Evolutionary conservation across 2,888 invertebrate genomes (phyloP), one percentile per base, ranked within the genome.

Genomic region (Taphrorychus bicolor): DNA sequence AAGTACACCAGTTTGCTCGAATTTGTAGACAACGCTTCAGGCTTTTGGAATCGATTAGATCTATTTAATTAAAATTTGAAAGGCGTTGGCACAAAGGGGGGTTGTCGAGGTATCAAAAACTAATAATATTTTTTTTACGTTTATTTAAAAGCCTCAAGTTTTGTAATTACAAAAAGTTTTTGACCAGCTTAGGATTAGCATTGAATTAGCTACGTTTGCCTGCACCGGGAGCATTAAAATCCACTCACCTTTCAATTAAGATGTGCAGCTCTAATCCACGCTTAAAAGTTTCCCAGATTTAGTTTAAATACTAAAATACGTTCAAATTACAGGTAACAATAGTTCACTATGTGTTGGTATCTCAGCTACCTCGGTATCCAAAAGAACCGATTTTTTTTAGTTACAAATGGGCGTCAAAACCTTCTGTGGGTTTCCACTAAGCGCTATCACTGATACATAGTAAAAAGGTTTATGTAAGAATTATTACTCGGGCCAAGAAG

Each of bases 241-340:
- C 16, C 9, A 48, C 48, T 48, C 48, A 48, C 16, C 14, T 48
- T 48, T 48, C 48, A n/a, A 48, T 48, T 48, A 48, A 9, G 19
- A 4, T 16, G 48, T 3, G 19, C 48, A 48, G 9, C 17, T n/a
- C 19, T 14, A 48, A 48, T 17, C 19, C 7, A 14, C 48, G 48
- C 16, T 48, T 18, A n/a, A 48, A 48, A 16, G 16, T 48, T 48
- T 48, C 9, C n/a, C 16, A 19, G 19, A 17, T 48, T 18, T 5
- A 9, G 9, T 48, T 48, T 48, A n/a, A 48, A 14, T 17, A 16
- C 11, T 48, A 48, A 48, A 9, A 48, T 16, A 18, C 22, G 16
- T 18, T n/a, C n/a, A n/a, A n/a, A n/a, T n/a, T n/a, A n/a, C n/a
- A n/a, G n/a, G n/a, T n/a, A n/a, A n/a, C n/a, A n/a, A n/a, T n/a